phyloP scores from a whole-genome alignment of 2,797 vertebrate species.

The Danio kyathit region DNA sequence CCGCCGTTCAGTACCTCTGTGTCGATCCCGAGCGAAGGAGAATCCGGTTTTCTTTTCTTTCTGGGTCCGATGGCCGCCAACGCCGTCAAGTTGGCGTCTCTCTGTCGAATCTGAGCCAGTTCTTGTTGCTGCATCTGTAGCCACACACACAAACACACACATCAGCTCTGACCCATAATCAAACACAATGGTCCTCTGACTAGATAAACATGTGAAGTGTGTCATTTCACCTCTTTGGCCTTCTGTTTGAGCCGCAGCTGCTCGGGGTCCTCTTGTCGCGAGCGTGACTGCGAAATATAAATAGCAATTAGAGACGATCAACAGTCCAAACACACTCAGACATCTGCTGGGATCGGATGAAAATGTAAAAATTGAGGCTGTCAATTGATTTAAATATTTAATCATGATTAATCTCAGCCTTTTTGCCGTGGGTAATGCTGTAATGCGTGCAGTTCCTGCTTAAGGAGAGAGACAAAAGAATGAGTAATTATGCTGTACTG shows the following conservation, averaged over 20 bases:
- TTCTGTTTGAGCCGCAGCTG: constrained; percentile 97
- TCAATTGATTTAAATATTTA: constrained; percentile 16
- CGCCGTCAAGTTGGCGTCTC: constrained; percentile 95
- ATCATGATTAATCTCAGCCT: background rate
- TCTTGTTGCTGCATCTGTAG: constrained; percentile 98
- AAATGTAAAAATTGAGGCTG: constrained; percentile 4
- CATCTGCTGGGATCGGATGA: constrained; percentile 26
- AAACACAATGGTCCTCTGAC: constrained; percentile 49
- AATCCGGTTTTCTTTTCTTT: constrained; percentile 93
- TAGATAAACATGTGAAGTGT: constrained; percentile 24
- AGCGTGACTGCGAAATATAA: constrained; percentile 86
- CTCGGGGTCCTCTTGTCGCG: constrained; percentile 97
- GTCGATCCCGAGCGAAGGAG: constrained; percentile 84
- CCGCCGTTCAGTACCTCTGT: constrained; percentile 83
- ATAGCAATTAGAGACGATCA: constrained; percentile 39
- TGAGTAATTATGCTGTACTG: background rate
- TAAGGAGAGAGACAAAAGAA: background rate
- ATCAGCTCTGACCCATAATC: constrained; percentile 23
- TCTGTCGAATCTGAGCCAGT: constrained; percentile 94
- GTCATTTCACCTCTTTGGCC: constrained; percentile 90
- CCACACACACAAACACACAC: constrained; percentile 42
- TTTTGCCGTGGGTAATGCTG: background rate
- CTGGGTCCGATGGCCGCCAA: constrained; percentile 96
- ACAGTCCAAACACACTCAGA: constrained; percentile 30
- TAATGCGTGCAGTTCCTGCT: background rate